These are phyloP conservation scores for Dolichomitus sp. DNA, from an alignment of 2,888 invertebrate species.

Conservation along the genomic window DNA sequence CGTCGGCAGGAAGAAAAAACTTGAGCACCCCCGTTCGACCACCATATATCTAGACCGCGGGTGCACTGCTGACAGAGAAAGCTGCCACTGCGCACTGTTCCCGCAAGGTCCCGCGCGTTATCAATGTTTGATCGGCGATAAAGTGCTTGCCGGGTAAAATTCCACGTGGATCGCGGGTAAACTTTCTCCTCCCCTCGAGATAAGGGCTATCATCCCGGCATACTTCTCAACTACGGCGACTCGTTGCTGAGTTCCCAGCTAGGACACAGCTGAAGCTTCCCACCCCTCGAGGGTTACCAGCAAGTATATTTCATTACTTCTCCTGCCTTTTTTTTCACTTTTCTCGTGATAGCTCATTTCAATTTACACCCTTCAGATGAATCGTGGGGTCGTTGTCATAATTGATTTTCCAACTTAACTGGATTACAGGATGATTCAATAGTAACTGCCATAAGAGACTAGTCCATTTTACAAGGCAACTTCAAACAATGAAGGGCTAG, in stretches of 20 bases:
- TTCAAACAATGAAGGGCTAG: too few relatives aligned
- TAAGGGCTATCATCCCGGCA: conserved; percentile 63
- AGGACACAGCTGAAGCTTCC: conserved; percentile 23
- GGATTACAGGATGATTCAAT: conserved; percentile 30
- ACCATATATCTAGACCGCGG: conserved; percentile 9
- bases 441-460: background rate
- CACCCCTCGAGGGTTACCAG: conserved; percentile 13
- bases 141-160: conserved; percentile 72
- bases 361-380: conserved; percentile 29
- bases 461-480: too few relatives aligned
- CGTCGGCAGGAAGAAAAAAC: conserved; percentile 24
- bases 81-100: conserved; percentile 35
- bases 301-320: conserved; percentile 18
- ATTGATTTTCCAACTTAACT: conserved; percentile 40
- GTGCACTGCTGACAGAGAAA: background rate
- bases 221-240: conserved; percentile 49
- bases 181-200: conserved; percentile 48
- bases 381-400: conserved; percentile 24
- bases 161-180: conserved; percentile 66
- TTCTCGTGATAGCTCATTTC: conserved; percentile 48
- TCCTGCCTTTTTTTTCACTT: conserved; percentile 22
- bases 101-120: conserved; percentile 67
- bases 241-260: conserved; percentile 50
- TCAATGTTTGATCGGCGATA: conserved; percentile 80
- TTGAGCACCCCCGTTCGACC: background rate